Percentiles rank a stretch among this genome's conserved stretches.
Conservation (phyloP, 2,888 invertebrate genomes). For the Tillus elongatus region DNA sequence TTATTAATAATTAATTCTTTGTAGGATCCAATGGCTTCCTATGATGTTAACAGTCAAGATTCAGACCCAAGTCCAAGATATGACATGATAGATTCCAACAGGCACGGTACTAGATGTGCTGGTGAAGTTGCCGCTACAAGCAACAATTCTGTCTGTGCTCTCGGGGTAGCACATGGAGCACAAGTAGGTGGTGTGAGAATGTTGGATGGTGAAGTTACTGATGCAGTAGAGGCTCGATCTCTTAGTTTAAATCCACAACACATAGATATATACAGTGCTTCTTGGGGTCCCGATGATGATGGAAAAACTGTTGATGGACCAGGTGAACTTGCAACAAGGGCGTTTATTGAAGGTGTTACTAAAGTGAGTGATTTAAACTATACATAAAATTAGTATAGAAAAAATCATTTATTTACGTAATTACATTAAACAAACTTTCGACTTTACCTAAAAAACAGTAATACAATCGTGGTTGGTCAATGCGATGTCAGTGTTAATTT, state of each 20-base stretch:
- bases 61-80: conserved; percentile 95
- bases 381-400: too few relatives aligned
- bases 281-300: conserved; percentile 98
- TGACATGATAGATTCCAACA: conserved; percentile 92
- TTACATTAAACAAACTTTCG: too few relatives aligned
- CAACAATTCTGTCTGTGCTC: conserved; percentile 91
- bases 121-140: conserved; percentile 97
- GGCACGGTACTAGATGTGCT: conserved; percentile 91
- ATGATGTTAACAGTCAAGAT: conserved; percentile 94
- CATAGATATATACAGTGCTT: conserved; percentile 96
- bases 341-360: conserved; percentile 91
- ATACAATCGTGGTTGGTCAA: too few relatives aligned
- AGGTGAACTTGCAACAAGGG: conserved; percentile 86
- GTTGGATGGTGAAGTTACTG: conserved; percentile 97
- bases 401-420: too few relatives aligned
- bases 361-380: conserved; percentile 68
- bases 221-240: conserved; percentile 94
- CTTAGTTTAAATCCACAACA: conserved; percentile 91
- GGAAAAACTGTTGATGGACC: conserved; percentile 98
- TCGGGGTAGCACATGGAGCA: conserved; percentile 93
- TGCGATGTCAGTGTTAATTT: too few relatives aligned
- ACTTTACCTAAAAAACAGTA: too few relatives aligned
- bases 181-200: conserved; percentile 89
- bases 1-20: too few relatives aligned
- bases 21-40: conserved; percentile 90